Evolutionary conservation across 1,140 invertebrate genomes (phyloP), one percentile per base, ranked within the genome.

Genomic region (Triops cancriformis): DNA sequence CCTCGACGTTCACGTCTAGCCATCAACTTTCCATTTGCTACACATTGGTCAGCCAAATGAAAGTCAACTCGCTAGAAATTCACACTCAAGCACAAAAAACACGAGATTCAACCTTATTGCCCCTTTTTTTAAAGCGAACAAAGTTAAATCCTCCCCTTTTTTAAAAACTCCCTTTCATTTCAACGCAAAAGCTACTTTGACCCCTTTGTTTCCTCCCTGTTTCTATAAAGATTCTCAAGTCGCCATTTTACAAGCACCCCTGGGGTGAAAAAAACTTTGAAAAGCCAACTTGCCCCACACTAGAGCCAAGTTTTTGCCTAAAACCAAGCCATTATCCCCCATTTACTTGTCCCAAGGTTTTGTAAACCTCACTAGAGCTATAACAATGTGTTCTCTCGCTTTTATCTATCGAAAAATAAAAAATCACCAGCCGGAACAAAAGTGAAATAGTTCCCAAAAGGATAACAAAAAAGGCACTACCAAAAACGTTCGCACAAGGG

Each of bases 301-400:
- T 64, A 23, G 51, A 64, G 51, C 51, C 51, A 64, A 64, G 51
- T 64, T 23, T 37, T 37, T 64, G 51, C 51, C 51, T 64, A 64
- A 64, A n/a, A 4, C 14, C 14, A 64, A 64, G 51, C 51, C 18
- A 23, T 23, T 64, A n/a, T 64, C 51, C n/a, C 51, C 51, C 6
- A n/a, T 5, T 45, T n/a, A n/a, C n/a, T n/a, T n/a, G n/a, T n/a
- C n/a, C n/a, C n/a, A 37, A 37, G 31, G 31, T 37, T 37, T 37
- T 37, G 31, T 7, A 37, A 37, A 37, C 31, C 31, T 37, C 31
- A 37, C 7, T 7, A n/a, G n/a, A n/a, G n/a, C n/a, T n/a, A n/a
- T n/a, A 37, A 37, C 31, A 37, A 37, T 37, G 31, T 37, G 2
- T 37, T 37, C 31, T 4, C 2, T 2, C n/a, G 2, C 7, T 37